Percentiles rank a stretch among this genome's conserved stretches.
These are phyloP conservation scores for Spisula subtruncata DNA, from an alignment of 2,888 invertebrate genomes.

Conservation along the genomic window DNA sequence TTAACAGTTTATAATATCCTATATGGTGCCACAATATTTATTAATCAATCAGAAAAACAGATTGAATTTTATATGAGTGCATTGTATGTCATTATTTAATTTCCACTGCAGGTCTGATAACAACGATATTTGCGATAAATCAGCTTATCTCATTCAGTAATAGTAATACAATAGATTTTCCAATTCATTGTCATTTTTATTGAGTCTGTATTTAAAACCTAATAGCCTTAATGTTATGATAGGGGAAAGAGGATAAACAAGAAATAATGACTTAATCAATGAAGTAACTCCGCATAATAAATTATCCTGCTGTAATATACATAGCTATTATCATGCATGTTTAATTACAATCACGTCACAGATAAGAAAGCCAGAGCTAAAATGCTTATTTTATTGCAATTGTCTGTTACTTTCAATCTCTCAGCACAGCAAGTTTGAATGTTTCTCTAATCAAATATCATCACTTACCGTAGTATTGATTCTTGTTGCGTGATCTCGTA, in stretches of 20 bases:
- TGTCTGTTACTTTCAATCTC: neutral
- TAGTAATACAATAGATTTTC: neutral
- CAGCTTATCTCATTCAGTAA: neutral
- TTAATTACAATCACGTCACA: neutral
- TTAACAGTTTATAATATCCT: neutral
- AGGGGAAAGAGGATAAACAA: neutral
- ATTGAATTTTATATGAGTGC: neutral
- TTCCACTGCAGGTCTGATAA: neutral
- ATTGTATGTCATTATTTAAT: neutral
- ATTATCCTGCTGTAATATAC: neutral
- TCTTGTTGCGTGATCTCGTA: constrained; percentile 66
- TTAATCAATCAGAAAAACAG: neutral
- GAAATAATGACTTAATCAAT: neutral
- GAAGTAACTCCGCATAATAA: neutral
- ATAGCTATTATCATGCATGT: neutral
- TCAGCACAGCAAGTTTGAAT: neutral
- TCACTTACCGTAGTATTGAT: constrained; percentile 70
- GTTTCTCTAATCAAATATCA: neutral
- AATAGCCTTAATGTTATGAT: neutral
- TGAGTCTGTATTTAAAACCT: neutral
- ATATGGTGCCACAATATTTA: neutral
- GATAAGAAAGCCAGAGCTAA: neutral
- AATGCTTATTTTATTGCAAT: neutral
- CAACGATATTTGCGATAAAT: neutral
- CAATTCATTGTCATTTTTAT: constrained; percentile 5